Evolutionary conservation across 2,797 vertebrate species (phyloP).

Genomic region (Martes flavigula): DNA sequence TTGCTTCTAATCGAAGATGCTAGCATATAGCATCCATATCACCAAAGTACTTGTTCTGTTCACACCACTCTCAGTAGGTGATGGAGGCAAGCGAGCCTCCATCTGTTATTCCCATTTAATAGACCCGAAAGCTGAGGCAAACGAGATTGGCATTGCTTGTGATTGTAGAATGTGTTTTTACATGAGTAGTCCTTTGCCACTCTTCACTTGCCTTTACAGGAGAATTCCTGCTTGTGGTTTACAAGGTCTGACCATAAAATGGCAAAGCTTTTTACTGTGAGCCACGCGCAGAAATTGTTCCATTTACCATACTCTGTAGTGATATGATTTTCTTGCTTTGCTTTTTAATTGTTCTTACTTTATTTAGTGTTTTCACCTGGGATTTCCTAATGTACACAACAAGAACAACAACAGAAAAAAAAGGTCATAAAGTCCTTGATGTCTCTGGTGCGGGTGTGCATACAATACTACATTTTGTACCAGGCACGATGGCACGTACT

Average conservation of each 20-base stretch:
- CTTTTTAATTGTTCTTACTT: conserved; percentile 50
- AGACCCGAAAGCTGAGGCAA: conserved; percentile 13
- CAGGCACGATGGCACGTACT: background rate
- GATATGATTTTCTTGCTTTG: conserved; percentile 47
- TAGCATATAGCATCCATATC: background rate
- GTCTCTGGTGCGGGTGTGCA: background rate
- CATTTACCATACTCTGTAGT: background rate
- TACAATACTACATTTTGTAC: conserved; percentile 51
- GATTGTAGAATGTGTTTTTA: conserved; percentile 29
- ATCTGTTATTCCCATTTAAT: conserved; percentile 20
- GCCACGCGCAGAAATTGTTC: background rate
- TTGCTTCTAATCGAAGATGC: background rate
- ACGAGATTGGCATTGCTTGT: conserved; percentile 7
- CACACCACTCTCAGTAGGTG: background rate
- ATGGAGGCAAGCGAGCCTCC: background rate
- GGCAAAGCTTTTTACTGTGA: conserved; percentile 27
- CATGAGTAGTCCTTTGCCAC: background rate
- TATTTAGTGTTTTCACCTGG: conserved; percentile 23
- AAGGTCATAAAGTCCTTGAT: conserved; percentile 22
- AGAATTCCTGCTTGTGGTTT: conserved; percentile 21
- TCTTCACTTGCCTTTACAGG: conserved; percentile 27
- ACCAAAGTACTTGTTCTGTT: conserved; percentile 30
- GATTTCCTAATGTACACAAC: conserved; percentile 12
- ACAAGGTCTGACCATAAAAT: conserved; percentile 30
- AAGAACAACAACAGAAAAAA: background rate